Conservation (phyloP, 2,888 invertebrate species). For the Lathronympha strigana region DNA sequence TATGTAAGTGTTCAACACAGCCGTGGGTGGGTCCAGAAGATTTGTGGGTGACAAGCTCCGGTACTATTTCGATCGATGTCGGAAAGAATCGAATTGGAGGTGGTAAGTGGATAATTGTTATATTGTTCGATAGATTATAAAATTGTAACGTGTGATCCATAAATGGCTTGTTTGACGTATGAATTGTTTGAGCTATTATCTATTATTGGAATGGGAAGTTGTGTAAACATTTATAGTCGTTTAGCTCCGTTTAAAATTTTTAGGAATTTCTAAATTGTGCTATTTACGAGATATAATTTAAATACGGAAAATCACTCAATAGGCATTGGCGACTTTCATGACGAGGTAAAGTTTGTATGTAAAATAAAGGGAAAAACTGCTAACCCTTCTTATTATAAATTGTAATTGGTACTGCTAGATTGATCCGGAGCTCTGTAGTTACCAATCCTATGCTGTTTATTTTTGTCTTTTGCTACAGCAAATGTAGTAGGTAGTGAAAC, state of each 20-base stretch:
- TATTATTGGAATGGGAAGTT: background rate
- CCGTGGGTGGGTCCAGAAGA: slow-evolving; percentile 77
- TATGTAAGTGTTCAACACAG: slow-evolving; percentile 74
- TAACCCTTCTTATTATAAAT: too few relatives aligned
- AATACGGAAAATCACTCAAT: too few relatives aligned
- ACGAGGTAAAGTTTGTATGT: too few relatives aligned
- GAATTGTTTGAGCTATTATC: background rate
- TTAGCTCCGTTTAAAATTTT: background rate
- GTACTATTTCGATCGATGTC: slow-evolving; percentile 31
- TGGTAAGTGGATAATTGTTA: slow-evolving; percentile 33
- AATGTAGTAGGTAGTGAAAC: too few relatives aligned
- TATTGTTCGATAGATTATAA: slow-evolving; percentile 11
- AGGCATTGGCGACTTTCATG: too few relatives aligned
- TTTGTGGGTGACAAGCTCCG: slow-evolving; percentile 74
- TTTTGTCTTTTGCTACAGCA: too few relatives aligned
- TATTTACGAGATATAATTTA: too few relatives aligned
- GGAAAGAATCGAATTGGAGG: slow-evolving; percentile 58
- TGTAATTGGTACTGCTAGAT: too few relatives aligned
- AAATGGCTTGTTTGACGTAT: background rate
- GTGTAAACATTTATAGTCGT: background rate
- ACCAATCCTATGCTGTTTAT: too few relatives aligned
- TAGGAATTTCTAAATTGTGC: too few relatives aligned
- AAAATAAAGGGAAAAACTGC: too few relatives aligned
- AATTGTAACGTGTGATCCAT: background rate
- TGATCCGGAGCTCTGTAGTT: too few relatives aligned